A percentile compares a stretch with the other conserved stretches of the same genome.
Conservation (phyloP, 2,113 vertebrate genomes). For the Plestiodon gilberti region DNA sequence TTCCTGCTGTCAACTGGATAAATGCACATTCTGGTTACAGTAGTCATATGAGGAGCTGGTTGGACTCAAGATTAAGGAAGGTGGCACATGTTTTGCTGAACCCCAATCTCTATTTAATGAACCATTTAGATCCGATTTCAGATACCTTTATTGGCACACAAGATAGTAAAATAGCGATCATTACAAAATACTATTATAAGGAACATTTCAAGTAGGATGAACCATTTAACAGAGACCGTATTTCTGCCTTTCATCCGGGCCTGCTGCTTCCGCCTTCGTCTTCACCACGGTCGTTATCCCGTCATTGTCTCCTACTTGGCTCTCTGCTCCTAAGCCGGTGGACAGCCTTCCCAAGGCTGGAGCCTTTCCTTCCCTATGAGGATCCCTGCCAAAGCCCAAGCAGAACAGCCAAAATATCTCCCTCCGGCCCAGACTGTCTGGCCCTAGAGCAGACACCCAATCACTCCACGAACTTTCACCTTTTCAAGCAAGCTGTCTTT, state of each 20-base stretch:
- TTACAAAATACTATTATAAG: too few species aligned
- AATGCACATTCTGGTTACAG: neutral
- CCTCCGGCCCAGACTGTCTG: conserved; percentile 37
- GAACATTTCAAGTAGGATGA: too few species aligned
- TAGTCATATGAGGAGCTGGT: neutral
- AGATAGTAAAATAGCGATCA: too few species aligned
- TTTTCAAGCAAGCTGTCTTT: conserved; percentile 19
- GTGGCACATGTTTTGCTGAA: neutral
- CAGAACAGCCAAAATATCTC: conserved; percentile 1
- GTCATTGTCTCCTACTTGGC: neutral
- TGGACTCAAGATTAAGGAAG: neutral
- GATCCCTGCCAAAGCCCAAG: conserved; percentile 5
- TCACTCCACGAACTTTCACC: conserved; percentile 38
- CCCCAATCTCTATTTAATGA: neutral
- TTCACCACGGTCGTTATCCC: neutral
- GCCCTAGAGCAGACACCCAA: conserved; percentile 23
- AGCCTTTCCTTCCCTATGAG: neutral
- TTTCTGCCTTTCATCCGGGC: rapidly evolving
- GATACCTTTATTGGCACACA: too few species aligned
- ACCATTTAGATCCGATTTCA: too few species aligned
- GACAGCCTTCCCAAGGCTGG: conserved; percentile 1
- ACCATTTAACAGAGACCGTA: neutral
- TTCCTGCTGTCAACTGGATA: neutral
- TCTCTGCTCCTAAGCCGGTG: neutral
- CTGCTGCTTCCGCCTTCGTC: neutral